phyloP scores from a whole-genome alignment of 2,113 vertebrate genomes.

The Cyprinodon variegatus region DNA sequence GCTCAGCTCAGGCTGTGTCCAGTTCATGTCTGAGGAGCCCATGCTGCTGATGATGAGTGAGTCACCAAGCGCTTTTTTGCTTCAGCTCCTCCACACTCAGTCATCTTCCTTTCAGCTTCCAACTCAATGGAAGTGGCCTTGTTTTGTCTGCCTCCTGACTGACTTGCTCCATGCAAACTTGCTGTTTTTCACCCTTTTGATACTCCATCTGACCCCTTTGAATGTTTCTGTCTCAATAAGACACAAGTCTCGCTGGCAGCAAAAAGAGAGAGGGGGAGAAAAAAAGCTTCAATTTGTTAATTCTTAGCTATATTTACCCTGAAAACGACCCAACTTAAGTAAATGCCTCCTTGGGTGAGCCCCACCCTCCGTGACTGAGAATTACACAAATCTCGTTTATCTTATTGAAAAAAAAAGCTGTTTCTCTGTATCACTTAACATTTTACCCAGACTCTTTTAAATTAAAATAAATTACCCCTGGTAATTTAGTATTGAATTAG shows the following conservation, averaged over 20 bases:
- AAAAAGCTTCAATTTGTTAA: conserved; percentile 1
- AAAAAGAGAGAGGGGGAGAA: background rate
- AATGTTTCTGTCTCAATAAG: conserved; percentile 11
- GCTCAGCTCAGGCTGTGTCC: conserved; percentile 53
- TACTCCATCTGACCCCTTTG: conserved; percentile 22
- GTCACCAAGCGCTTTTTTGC: conserved; percentile 58
- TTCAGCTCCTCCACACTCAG: conserved; percentile 68
- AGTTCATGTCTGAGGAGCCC: conserved; percentile 62
- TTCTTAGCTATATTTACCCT: background rate
- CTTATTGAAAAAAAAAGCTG: too few relatives aligned
- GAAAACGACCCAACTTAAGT: background rate
- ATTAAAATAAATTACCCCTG: too few relatives aligned
- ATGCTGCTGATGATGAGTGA: conserved; percentile 61
- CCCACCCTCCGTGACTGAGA: background rate
- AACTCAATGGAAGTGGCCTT: conserved; percentile 58
- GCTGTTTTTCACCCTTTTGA: conserved; percentile 47
- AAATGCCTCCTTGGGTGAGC: background rate
- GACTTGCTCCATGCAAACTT: conserved; percentile 42
- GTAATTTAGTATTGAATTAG: too few relatives aligned
- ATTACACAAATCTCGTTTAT: background rate
- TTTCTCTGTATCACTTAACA: too few relatives aligned
- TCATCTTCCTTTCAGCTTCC: conserved; percentile 61
- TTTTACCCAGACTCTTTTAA: too few relatives aligned
- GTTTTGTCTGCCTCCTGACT: conserved; percentile 54
- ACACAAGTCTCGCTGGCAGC: conserved; percentile 9